Conservation (phyloP, 2,797 vertebrate species). For the Percopsis omiscomaycus region DNA sequence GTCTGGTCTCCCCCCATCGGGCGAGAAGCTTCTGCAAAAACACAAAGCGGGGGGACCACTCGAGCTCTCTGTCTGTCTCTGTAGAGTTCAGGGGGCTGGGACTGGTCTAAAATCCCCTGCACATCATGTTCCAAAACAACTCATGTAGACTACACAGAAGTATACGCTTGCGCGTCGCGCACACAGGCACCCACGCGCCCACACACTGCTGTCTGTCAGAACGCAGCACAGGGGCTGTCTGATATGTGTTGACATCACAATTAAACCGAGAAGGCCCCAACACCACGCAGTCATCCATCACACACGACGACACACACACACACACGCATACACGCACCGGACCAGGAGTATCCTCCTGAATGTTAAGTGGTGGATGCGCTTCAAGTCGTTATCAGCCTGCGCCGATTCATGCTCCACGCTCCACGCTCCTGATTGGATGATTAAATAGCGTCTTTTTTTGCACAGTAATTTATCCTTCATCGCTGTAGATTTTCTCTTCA, state of each 20-base stretch:
- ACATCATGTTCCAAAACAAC: conserved; percentile 40
- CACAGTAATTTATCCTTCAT: no score
- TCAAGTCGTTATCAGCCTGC: conserved; percentile 19
- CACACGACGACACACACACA: conserved; percentile 62
- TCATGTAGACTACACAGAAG: conserved; percentile 5
- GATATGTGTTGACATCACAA: conserved; percentile 72
- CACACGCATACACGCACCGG: conserved; percentile 14
- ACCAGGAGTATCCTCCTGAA: conserved; percentile 38
- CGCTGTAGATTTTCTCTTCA: no score
- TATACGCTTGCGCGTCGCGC: conserved; percentile 1
- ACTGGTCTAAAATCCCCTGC: conserved; percentile 18
- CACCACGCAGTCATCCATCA: conserved; percentile 72
- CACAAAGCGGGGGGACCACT: conserved; percentile 13
- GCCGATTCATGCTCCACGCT: conserved; percentile 23
- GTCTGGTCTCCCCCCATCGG: conserved; percentile 4
- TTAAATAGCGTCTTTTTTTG: no score
- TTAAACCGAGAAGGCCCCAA: conserved; percentile 62
- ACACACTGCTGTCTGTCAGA: conserved; percentile 55
- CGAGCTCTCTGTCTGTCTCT: conserved; percentile 26
- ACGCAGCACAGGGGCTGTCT: conserved; percentile 56
- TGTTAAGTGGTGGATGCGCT: conserved; percentile 45
- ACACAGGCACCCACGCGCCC: conserved; percentile 4
- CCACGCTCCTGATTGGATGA: conserved; percentile 38
- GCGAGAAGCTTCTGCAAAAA: conserved; percentile 19
- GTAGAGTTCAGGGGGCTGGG: conserved; percentile 19